Percentiles rank a stretch among this genome's conserved stretches.
These are phyloP conservation scores for Moxostoma hubbsi DNA, from an alignment of 2,797 vertebrate species.

Conservation along the genomic window DNA sequence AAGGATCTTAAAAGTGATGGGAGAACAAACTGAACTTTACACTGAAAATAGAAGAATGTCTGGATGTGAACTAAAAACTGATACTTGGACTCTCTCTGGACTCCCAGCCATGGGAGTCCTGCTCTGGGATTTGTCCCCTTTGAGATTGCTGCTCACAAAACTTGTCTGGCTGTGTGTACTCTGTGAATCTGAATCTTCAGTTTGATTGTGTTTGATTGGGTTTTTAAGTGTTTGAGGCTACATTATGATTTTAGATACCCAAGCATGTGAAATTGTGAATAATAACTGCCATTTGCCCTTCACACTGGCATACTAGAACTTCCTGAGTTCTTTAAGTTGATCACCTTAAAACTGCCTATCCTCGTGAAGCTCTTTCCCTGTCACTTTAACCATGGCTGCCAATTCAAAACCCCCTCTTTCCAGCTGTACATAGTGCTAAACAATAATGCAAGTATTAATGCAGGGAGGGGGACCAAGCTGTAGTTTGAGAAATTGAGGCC, in stretches of 20 bases:
- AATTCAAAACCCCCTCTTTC: conserved; percentile 7
- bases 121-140: neutral
- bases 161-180: conserved; percentile 31
- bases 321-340: conserved; percentile 28
- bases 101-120: neutral
- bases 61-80: conserved; percentile 33
- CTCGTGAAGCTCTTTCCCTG: conserved; percentile 44
- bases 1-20: neutral
- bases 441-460: conserved; percentile 58
- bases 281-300: conserved; percentile 48
- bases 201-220: conserved; percentile 25
- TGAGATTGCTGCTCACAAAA: conserved; percentile 39
- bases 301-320: conserved; percentile 30
- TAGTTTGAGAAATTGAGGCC: conserved; percentile 53
- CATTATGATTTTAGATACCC: conserved; percentile 53
- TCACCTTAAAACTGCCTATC: conserved; percentile 50
- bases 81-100: neutral
- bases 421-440: conserved; percentile 57
- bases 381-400: conserved; percentile 53
- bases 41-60: conserved; percentile 10
- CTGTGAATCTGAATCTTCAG: conserved; percentile 13
- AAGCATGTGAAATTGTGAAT: conserved; percentile 49
- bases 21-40: neutral
- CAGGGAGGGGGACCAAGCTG: conserved; percentile 38
- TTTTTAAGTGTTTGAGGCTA: conserved; percentile 50